A percentile compares a stretch with the other conserved stretches of the same genome.
phyloP scores from a whole-genome alignment of 2,888 invertebrate species.

The Lamproptera curius region DNA sequence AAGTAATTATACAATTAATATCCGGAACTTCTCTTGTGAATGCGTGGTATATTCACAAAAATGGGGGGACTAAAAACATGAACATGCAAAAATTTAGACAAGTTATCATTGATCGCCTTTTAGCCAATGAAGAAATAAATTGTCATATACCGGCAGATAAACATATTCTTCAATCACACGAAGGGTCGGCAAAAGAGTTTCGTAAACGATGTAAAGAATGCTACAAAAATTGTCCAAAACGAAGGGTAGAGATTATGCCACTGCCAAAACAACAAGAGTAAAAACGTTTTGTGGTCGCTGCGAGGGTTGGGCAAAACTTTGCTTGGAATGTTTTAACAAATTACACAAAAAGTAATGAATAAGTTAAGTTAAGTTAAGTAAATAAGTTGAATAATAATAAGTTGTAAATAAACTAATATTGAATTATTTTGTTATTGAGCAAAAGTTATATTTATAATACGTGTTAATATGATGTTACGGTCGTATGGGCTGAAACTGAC shows the following conservation, averaged over 20 bases:
- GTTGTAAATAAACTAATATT: too few species aligned
- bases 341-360: constrained; percentile 1
- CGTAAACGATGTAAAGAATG: constrained; percentile 7
- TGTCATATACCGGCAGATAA: neutral
- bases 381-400: too few species aligned
- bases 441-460: too few species aligned
- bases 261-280: too few species aligned
- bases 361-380: too few species aligned
- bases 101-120: constrained; percentile 5
- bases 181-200: neutral
- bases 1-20: too few species aligned
- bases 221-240: too few species aligned
- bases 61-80: constrained; percentile 3
- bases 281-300: too few species aligned
- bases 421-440: too few species aligned
- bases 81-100: constrained; percentile 1
- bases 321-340: too few species aligned
- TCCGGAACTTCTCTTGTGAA: too few species aligned
- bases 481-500: constrained; percentile 8
- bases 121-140: neutral
- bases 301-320: neutral
- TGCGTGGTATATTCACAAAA: too few species aligned
- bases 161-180: neutral
- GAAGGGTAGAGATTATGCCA: constrained; percentile 4
- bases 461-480: constrained; percentile 3